Conservation (phyloP, 1,140 invertebrate species). For the Drosophila nigrodunni region DNA sequence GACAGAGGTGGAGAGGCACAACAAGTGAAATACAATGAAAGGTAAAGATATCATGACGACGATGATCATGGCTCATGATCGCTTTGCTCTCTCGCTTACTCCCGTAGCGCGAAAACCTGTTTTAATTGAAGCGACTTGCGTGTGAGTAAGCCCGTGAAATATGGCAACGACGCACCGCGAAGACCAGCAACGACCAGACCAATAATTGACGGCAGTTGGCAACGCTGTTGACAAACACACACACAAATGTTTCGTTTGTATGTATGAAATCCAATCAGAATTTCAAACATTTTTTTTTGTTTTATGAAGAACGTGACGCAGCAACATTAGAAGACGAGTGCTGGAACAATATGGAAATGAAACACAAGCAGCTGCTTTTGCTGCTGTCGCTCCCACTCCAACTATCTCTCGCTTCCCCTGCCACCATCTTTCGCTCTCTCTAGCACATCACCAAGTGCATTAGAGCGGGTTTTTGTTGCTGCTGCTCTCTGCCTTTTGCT, state of each 20-base stretch:
- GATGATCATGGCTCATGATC: slow-evolving; percentile 61
- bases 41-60: slow-evolving; percentile 47
- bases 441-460: slow-evolving; percentile 19
- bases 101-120: slow-evolving; percentile 56
- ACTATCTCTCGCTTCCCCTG: neutral
- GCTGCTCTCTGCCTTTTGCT: neutral
- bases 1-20: slow-evolving; percentile 22
- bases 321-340: slow-evolving; percentile 45
- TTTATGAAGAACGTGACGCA: slow-evolving; percentile 68
- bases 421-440: neutral
- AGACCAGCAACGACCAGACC: slow-evolving; percentile 29
- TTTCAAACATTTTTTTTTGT: slow-evolving; percentile 66
- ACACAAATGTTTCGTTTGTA: neutral
- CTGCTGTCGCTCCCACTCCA: neutral
- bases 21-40: slow-evolving; percentile 60
- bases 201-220: slow-evolving; percentile 55
- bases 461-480: slow-evolving; percentile 53
- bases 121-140: slow-evolving; percentile 71
- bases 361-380: slow-evolving; percentile 57
- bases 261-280: slow-evolving; percentile 62
- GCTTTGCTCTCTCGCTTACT: slow-evolving; percentile 8
- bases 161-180: slow-evolving; percentile 69
- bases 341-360: slow-evolving; percentile 59
- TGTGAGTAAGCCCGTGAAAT: slow-evolving; percentile 65
- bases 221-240: slow-evolving; percentile 29